Conservation (phyloP, 2,797 vertebrate species). For the Sebastes cheni region DNA sequence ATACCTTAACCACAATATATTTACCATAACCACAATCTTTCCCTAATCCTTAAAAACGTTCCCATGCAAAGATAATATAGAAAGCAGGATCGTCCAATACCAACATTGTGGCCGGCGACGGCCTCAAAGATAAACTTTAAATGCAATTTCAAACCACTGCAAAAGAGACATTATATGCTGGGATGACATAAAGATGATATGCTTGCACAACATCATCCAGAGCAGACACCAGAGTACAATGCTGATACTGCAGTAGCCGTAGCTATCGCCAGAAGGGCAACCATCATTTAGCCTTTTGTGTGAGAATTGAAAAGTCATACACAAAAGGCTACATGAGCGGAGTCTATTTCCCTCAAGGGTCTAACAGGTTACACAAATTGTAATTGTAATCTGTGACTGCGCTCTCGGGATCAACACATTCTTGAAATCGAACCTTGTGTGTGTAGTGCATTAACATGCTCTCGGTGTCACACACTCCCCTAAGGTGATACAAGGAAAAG, state of each 20-base stretch:
- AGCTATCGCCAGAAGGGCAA: neutral
- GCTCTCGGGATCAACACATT: neutral
- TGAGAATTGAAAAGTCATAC: neutral
- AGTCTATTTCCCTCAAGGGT: neutral
- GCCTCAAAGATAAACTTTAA: neutral
- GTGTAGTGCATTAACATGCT: neutral
- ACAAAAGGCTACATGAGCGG: neutral
- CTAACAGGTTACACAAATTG: neutral
- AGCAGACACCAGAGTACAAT: neutral
- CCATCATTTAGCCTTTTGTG: constrained; percentile 12
- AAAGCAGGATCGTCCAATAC: neutral
- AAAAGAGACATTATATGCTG: neutral
- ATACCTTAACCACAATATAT: neutral
- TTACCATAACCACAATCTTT: neutral
- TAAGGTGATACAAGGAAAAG: neutral
- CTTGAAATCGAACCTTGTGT: neutral
- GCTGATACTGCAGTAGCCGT: neutral
- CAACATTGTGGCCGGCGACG: neutral
- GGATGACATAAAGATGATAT: neutral
- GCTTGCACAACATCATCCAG: neutral
- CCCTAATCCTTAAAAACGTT: neutral
- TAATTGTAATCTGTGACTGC: neutral
- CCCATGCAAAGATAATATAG: neutral
- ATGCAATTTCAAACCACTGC: neutral
- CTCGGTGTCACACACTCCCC: neutral